A percentile compares a stretch with the other conserved stretches of the same genome.
These are phyloP conservation scores for Mimachlamys varia DNA, from an alignment of 2,888 invertebrate species.

Conservation along the genomic window DNA sequence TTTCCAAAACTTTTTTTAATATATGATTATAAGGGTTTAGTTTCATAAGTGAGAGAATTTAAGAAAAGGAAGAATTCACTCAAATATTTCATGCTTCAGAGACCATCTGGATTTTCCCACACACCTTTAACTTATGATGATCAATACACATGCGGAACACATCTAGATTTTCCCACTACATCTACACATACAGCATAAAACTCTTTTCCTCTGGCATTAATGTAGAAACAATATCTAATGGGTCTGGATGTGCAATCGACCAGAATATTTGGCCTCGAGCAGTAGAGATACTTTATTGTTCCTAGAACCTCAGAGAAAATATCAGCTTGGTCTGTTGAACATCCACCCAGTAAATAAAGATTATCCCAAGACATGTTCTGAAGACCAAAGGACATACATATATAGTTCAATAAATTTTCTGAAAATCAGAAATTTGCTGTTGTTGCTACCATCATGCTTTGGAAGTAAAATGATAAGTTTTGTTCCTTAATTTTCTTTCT, in stretches of 20 bases:
- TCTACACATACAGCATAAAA: too few relatives aligned
- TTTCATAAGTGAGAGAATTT: too few relatives aligned
- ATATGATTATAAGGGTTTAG: background rate
- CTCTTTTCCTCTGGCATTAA: too few relatives aligned
- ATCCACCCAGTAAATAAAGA: too few relatives aligned
- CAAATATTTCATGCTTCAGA: background rate
- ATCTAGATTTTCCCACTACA: background rate
- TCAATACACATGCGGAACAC: background rate
- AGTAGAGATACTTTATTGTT: background rate
- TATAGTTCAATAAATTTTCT: too few relatives aligned
- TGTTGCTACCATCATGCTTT: too few relatives aligned
- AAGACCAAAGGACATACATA: too few relatives aligned
- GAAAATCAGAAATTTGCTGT: too few relatives aligned
- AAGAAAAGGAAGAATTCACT: background rate
- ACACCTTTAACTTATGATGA: background rate
- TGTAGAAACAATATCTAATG: background rate
- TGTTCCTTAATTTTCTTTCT: too few relatives aligned
- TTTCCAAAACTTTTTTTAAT: background rate
- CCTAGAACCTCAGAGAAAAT: background rate
- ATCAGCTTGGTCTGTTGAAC: too few relatives aligned
- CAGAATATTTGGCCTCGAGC: background rate
- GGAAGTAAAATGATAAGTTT: too few relatives aligned
- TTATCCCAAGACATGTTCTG: too few relatives aligned
- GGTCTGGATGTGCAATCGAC: background rate
- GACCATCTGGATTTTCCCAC: background rate